Evolutionary conservation across 2,113 vertebrate species (phyloP).

Genomic region (Hippocampus barbouri): DNA sequence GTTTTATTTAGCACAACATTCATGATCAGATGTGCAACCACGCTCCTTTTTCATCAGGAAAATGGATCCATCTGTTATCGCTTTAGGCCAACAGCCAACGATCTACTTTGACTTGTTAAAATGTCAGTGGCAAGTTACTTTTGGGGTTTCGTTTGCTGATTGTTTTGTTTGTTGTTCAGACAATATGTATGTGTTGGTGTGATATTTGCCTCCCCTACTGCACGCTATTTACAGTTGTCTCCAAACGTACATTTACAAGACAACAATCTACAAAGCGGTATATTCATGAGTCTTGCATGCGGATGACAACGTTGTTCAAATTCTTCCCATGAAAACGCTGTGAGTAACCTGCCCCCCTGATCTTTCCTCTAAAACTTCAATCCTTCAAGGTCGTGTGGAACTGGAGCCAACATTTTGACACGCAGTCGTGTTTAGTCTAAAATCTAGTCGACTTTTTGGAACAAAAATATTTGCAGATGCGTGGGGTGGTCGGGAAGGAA

Average conservation of each 20-base stretch:
- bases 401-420: too few species aligned
- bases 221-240: background rate
- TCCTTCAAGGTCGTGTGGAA: background rate
- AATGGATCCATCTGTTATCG: constrained; percentile 51
- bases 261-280: background rate
- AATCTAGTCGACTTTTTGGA: too few species aligned
- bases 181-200: constrained; percentile 17
- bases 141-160: constrained; percentile 13
- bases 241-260: background rate
- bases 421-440: too few species aligned
- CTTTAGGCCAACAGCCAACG: constrained; percentile 43
- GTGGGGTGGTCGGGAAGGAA: too few species aligned
- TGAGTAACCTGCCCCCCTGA: background rate
- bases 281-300: too few species aligned
- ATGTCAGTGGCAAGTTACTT: constrained; percentile 26
- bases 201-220: background rate
- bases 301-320: too few species aligned
- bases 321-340: background rate
- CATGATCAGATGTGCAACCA: constrained; percentile 26
- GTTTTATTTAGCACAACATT: constrained; percentile 28
- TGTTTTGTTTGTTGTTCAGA: constrained; percentile 13
- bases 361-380: background rate
- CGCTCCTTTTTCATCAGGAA: constrained; percentile 29
- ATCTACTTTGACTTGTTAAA: constrained; percentile 29
- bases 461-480: too few species aligned